Conservation (phyloP, 2,113 vertebrate genomes). For the Marcusenius ussheri region DNA sequence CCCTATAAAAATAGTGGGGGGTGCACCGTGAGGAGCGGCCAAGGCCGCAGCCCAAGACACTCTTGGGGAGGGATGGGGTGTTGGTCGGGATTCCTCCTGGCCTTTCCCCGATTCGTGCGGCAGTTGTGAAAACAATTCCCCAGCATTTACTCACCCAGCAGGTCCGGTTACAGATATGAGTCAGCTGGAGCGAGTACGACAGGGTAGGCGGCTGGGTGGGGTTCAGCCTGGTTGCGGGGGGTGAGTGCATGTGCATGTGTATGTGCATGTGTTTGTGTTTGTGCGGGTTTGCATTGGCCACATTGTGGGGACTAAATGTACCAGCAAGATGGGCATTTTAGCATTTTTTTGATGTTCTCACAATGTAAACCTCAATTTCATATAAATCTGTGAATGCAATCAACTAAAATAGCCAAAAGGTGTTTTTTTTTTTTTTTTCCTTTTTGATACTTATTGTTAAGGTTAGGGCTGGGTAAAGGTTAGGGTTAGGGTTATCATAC, state of each 20-base stretch:
- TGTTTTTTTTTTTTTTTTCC: no score
- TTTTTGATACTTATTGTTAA: not conserved
- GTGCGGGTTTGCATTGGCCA: not conserved
- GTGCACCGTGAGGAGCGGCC: not conserved
- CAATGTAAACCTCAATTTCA: not conserved
- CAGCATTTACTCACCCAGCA: slow-evolving; percentile 15
- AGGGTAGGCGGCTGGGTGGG: not conserved
- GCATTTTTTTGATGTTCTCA: not conserved
- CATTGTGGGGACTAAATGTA: not conserved
- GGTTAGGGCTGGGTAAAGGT: not conserved
- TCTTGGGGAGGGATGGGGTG: not conserved
- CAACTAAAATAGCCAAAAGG: not conserved
- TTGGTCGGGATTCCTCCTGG: slow-evolving; percentile 8
- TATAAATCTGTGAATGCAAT: not conserved
- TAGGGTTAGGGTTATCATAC: no score
- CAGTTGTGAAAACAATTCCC: slow-evolving; percentile 26
- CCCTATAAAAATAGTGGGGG: not conserved
- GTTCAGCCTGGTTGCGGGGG: not conserved
- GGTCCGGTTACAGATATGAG: slow-evolving; percentile 45
- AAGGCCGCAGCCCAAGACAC: not conserved
- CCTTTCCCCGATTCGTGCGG: slow-evolving; percentile 17
- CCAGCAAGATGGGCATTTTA: not conserved
- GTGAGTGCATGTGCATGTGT: not conserved
- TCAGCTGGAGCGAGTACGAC: slow-evolving; percentile 5
- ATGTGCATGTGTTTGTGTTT: not conserved